phyloP scores from a whole-genome alignment of 2,888 invertebrate species.

The Phania funesta region DNA sequence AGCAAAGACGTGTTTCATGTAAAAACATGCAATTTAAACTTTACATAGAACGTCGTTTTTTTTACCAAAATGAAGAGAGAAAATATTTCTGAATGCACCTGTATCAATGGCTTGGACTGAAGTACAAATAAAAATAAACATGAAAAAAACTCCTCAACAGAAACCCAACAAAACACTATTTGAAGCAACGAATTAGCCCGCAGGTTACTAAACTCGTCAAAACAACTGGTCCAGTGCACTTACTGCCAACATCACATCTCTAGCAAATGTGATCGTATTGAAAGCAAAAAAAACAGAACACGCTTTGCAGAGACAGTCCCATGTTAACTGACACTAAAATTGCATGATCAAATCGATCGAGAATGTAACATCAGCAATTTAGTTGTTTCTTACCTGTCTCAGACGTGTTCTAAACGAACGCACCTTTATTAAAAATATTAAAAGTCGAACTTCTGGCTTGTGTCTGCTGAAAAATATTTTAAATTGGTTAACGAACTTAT shows the following conservation, averaged over 20 bases:
- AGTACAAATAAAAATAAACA: too few relatives aligned
- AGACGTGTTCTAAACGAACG: neutral
- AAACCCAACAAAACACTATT: conserved; percentile 37
- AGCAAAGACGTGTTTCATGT: too few relatives aligned
- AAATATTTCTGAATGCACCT: too few relatives aligned
- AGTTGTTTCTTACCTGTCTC: conserved; percentile 6
- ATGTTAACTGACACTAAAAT: conserved; percentile 46
- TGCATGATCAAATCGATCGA: conserved; percentile 57
- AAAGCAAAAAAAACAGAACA: neutral
- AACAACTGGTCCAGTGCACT: conserved; percentile 5
- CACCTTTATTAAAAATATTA: conserved; percentile 14
- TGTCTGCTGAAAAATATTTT: neutral
- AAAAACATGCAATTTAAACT: too few relatives aligned
- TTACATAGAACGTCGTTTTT: too few relatives aligned
- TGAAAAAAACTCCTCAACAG: neutral
- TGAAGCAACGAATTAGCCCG: conserved; percentile 43
- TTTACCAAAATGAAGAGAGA: too few relatives aligned
- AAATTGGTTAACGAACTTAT: neutral
- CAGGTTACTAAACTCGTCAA: conserved; percentile 54
- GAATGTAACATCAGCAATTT: conserved; percentile 36
- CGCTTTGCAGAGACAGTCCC: conserved; percentile 24
- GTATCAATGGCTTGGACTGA: too few relatives aligned
- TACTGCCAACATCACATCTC: neutral
- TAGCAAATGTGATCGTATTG: neutral
- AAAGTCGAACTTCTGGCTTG: neutral